These are phyloP conservation scores for Chironomus striatipennis DNA, from an alignment of 1,140 invertebrate species.

Conservation along the genomic window DNA sequence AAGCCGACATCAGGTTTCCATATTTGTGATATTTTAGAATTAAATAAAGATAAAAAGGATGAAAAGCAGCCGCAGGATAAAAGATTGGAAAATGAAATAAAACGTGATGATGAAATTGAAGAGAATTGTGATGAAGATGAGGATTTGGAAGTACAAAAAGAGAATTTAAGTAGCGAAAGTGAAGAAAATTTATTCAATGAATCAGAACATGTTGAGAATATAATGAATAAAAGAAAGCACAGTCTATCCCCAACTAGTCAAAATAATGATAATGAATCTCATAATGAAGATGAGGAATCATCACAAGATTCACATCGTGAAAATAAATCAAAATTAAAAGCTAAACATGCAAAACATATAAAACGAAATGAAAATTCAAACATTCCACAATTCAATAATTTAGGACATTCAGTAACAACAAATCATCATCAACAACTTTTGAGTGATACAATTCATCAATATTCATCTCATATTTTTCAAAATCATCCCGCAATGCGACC, in stretches of 20 bases:
- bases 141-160: background rate
- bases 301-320: background rate
- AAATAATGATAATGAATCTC: background rate
- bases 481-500: slow-evolving; percentile 18
- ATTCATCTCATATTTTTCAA: slow-evolving; percentile 10
- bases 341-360: background rate
- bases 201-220: background rate
- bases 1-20: slow-evolving; percentile 47
- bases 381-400: background rate
- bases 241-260: slow-evolving; percentile 4
- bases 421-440: background rate
- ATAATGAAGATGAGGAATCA: background rate
- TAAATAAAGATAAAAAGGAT: slow-evolving; percentile 36
- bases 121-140: slow-evolving; percentile 28
- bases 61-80: background rate
- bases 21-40: slow-evolving; percentile 54
- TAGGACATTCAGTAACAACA: background rate
- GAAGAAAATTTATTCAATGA: background rate
- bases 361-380: background rate
- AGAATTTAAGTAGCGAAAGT: background rate
- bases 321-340: background rate
- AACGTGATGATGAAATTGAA: background rate
- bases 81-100: background rate
- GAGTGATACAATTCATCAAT: slow-evolving; percentile 16
- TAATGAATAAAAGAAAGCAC: background rate